These are phyloP conservation scores for Syngnathus acus DNA, from an alignment of 2,797 vertebrate species.

Conservation along the genomic window DNA sequence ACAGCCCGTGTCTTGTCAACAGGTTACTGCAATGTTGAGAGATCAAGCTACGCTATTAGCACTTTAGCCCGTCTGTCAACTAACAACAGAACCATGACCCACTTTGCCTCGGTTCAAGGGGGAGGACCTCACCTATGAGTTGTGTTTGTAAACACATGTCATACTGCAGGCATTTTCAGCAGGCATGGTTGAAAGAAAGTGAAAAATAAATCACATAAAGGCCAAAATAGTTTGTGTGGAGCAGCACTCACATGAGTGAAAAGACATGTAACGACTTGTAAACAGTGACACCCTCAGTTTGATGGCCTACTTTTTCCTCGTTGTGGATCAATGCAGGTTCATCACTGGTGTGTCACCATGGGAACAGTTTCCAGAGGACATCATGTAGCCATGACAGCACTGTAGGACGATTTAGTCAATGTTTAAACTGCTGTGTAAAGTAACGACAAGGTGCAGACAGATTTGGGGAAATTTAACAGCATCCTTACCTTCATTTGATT, in stretches of 20 bases:
- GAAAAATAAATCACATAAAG: not conserved
- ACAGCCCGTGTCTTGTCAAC: conserved; percentile 13
- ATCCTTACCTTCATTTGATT: not conserved
- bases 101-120: conserved; percentile 17
- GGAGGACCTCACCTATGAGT: not conserved
- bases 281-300: conserved; percentile 13
- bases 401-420: conserved; percentile 16
- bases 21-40: conserved; percentile 16
- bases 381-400: conserved; percentile 15
- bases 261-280: conserved; percentile 9
- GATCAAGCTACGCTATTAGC: conserved; percentile 28
- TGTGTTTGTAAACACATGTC: conserved; percentile 35
- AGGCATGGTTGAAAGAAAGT: conserved; percentile 9
- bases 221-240: conserved; percentile 7
- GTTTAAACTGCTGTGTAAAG: conserved; percentile 8
- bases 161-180: not conserved
- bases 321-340: conserved; percentile 25
- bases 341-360: conserved; percentile 38
- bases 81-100: conserved; percentile 20
- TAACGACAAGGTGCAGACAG: not conserved
- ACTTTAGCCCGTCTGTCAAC: conserved; percentile 14
- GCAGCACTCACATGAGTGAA: not conserved
- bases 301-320: conserved; percentile 36
- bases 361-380: conserved; percentile 41
- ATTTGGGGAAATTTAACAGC: not conserved